Conservation (phyloP, 2,888 invertebrate genomes). For the Cinara cedri region DNA sequence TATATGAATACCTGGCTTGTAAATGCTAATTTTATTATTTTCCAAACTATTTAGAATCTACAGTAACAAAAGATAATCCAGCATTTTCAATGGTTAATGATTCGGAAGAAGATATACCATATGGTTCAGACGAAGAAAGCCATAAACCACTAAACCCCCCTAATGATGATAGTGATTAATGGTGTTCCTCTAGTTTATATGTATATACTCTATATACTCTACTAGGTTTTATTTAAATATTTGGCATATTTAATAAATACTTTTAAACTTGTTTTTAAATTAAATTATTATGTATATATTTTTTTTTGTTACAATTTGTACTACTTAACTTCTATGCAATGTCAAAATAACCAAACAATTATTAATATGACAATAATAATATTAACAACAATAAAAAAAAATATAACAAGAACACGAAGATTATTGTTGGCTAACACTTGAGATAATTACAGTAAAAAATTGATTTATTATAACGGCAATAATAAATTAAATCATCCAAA, state of each 20-base stretch:
- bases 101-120: slow-evolving; percentile 95
- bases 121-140: slow-evolving; percentile 89
- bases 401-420: too few relatives aligned
- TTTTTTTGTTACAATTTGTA: slow-evolving; percentile 11
- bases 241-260: background rate
- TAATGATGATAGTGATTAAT: slow-evolving; percentile 75
- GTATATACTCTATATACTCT: slow-evolving; percentile 5
- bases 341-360: background rate
- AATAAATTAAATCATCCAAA: too few relatives aligned
- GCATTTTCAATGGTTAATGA: slow-evolving; percentile 98
- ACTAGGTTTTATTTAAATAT: slow-evolving; percentile 20
- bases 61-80: slow-evolving; percentile 94
- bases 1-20: too few relatives aligned
- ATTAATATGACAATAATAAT: too few relatives aligned
- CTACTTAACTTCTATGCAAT: background rate
- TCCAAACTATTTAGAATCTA: slow-evolving; percentile 58
- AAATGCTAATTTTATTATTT: background rate
- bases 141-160: slow-evolving; percentile 78
- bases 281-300: background rate
- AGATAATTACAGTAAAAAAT: too few relatives aligned
- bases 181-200: slow-evolving; percentile 7
- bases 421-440: too few relatives aligned
- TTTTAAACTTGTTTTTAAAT: background rate
- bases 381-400: too few relatives aligned
- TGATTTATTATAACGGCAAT: too few relatives aligned